Base-by-base conservation (phyloP, 2,113 vertebrate genomes). In the Myodes glareolus region DNA sequence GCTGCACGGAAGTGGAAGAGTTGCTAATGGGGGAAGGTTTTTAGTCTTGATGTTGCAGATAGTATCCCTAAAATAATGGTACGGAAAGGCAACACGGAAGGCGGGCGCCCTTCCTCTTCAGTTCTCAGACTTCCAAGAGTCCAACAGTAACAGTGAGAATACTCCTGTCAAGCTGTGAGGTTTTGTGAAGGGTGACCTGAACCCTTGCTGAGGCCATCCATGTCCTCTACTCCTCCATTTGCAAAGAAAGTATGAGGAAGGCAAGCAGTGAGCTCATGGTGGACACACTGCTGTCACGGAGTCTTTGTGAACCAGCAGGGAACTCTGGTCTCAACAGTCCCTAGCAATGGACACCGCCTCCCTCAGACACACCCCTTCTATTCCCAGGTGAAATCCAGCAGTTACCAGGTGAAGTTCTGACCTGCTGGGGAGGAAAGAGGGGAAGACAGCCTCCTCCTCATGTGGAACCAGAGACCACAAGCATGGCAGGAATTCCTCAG, bases 401-500 rank as follows among this genome's bases (percentile, higher is more conserved):
- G 4, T 84, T 92, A 63, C 58, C n/a, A 77, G 88, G 78, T 0
- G 14, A 89, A 47, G 36, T 87, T 87, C 89, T 72, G 29, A 75
- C 78, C 94, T 94, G 77, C 52, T 63, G 52, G 39, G n/a, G 82
- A 92, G 88, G 92, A 91, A 93, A 87, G 8, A 31, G 88, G 88
- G 92, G 91, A 92, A 78, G 8, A 36, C 5, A 16, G 33, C 36
- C 67, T 95, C 47, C 27, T 39, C 25, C 67, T 94, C 42, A 19
- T 27, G 73, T 36, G 61, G 91, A 92, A 58, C 13, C 33, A n/a
- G 1, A 96, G 58, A 92, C 82, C 63, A 73, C 81, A 95, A 89
- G 19, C 81, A 87, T 4, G 85, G 68, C 67, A 97, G 52, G 91
- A 96, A 94, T 96, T 78, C 55, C 47, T 93, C 61, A 73, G 82